Conservation (phyloP, 2,888 invertebrate genomes). For the Protonemura montana region DNA sequence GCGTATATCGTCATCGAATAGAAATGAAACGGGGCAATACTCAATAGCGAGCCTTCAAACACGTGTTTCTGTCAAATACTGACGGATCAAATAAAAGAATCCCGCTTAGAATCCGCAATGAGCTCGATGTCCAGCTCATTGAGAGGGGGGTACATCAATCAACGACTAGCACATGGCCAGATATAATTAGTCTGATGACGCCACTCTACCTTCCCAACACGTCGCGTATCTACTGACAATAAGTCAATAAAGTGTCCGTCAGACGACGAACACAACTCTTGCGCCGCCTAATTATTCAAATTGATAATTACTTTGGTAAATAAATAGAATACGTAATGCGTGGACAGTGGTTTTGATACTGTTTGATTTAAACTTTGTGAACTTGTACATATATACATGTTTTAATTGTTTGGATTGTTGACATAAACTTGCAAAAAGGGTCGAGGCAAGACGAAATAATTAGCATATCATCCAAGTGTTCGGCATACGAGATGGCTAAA, state of each 20-base stretch:
- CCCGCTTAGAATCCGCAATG: background rate
- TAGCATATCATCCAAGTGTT: background rate
- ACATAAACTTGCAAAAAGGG: background rate
- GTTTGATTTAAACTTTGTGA: background rate
- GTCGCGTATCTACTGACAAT: background rate
- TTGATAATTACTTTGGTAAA: conserved; percentile 28
- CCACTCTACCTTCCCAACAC: background rate
- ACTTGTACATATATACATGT: background rate
- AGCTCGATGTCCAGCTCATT: background rate
- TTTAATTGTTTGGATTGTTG: background rate
- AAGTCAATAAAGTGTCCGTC: conserved; percentile 12
- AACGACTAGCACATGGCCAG: background rate
- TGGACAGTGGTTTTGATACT: background rate
- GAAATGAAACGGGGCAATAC: background rate
- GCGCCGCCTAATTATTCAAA: conserved; percentile 18
- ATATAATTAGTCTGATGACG: background rate
- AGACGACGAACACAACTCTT: background rate
- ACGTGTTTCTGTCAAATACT: background rate
- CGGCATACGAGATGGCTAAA: background rate
- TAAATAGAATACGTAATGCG: conserved; percentile 1
- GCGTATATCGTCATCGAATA: background rate
- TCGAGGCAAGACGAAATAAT: conserved; percentile 2
- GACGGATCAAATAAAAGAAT: background rate
- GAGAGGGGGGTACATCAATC: background rate
- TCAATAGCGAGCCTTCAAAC: background rate